Evolutionary conservation across 2,113 vertebrate genomes (phyloP), one percentile per base, ranked within the genome.

Genomic region (Capricornis sumatraensis): DNA sequence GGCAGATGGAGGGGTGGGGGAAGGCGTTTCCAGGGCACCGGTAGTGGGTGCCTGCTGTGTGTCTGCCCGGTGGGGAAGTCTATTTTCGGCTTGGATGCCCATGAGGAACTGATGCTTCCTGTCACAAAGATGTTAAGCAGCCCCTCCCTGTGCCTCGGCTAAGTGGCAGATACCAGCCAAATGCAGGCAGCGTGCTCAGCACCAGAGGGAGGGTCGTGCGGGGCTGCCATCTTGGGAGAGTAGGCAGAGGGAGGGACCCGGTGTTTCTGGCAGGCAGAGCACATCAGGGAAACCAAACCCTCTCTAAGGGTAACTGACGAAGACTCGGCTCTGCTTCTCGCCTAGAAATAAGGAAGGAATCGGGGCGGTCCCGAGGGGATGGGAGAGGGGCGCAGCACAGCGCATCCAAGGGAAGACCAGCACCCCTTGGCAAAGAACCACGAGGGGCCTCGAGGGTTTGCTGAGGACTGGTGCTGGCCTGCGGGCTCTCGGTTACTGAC

Each of bases 61-160:
- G 30, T 76, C 87, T 67, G 62, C n/a, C 30, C 17, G 10, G 23
- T 71, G 81, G 67, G 82, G 76, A 95, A 84, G 60, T 88, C 88
- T 90, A 81, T 95, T 94, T 97, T 84, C 57, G 33, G 71, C 40
- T 55, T 94, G 83, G 58, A 90, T 97, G 27, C 71, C 96, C 95
- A 60, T 23, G 79, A 96, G 93, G 36, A 96, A 92, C 60, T 79
- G 50, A 78, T 45, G 57, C 60, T 90, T 96, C 55, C 60, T 81
- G 67, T 90, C 87, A 88, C 55, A 45, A 0, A 57, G 53, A 67
- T 45, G 40, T 91, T 52, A 74, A 91, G 71, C 16, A 52, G 45
- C 64, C 50, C 74, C 79, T 95, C 47, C 60, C 40, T 84, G 74
- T 36, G 55, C 92, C 64, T 58, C 84, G 40, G 58, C 21, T 86